Evolutionary conservation across 2,888 invertebrate species (phyloP).

Genomic region (Abrostola triplasia): DNA sequence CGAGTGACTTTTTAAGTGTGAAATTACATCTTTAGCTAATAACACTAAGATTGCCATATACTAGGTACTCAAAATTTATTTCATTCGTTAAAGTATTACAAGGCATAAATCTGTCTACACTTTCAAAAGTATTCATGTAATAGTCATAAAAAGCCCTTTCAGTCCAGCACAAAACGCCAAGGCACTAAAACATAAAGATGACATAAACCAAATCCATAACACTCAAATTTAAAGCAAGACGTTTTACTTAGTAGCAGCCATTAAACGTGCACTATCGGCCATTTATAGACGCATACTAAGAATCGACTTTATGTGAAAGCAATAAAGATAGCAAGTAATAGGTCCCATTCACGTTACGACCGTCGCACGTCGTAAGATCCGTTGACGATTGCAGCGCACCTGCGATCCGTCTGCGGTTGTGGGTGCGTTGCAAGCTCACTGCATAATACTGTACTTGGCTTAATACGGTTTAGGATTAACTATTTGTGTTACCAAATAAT

Average conservation of each 20-base stretch:
- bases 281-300: slow-evolving; percentile 45
- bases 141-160: background rate
- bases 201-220: background rate
- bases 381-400: slow-evolving; percentile 53
- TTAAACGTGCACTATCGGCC: slow-evolving; percentile 35
- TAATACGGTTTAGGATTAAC: slow-evolving; percentile 8
- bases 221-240: slow-evolving; percentile 38
- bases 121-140: background rate
- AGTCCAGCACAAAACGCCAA: background rate
- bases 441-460: slow-evolving; percentile 10
- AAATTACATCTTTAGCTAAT: no score
- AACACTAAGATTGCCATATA: no score
- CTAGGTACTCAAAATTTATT: no score
- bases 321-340: slow-evolving; percentile 61
- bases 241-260: slow-evolving; percentile 30
- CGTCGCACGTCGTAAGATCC: slow-evolving; percentile 53
- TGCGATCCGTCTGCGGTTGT: slow-evolving; percentile 46
- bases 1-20: no score
- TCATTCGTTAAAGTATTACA: no score
- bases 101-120: background rate
- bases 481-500: background rate
- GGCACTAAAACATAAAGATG: background rate
- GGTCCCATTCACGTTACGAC: slow-evolving; percentile 51
- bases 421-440: slow-evolving; percentile 27
- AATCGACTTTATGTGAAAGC: slow-evolving; percentile 55